Evolutionary conservation across 2,113 vertebrate genomes (phyloP), one percentile per base, ranked within the genome.

Genomic region (Dissostichus mawsoni): DNA sequence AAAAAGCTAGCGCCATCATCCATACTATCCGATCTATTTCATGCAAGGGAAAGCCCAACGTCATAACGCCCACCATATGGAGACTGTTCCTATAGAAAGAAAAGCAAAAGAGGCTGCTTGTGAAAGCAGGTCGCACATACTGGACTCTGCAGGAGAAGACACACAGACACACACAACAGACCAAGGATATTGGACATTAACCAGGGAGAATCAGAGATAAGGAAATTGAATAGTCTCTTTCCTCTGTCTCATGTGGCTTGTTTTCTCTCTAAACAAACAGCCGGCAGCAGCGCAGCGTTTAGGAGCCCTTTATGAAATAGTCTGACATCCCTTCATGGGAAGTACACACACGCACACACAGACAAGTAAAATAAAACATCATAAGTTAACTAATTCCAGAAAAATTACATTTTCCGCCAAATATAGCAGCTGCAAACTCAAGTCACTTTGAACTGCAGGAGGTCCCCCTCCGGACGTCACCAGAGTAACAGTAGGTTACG

Each of bases 151-250:
- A 81, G 76, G 75, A 87, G 69, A 17, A 85, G 58, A 81, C 50
- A 47, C 67, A 63, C 55, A 62, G 51, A 48, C 70, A 71, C 63
- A 65, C 50, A 58, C 62, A 66, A 63, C 62, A 48, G 45, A 36
- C 64, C 11, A 44, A 73, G 84, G 88, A 93, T 91, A 92, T 93
- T 94, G 90, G 87, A 92, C 86, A 84, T 81, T 89, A 81, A 90
- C 90, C 90, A 93, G 78, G 82, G 85, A 83, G 83, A 90, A 89
- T 89, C 71, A 70, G 88, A 92, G 92, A 93, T 93, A 93, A 93
- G 91, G 92, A 93, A 94, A 94, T 91, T 90, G 91, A 92, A 92
- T 81, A 70, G 77, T 87, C 85, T 89, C 75, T 92, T 91, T 92
- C 82, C 86, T 87, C 78, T 69, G 86, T 91, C 87, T 92, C 84